These are phyloP conservation scores for Tipula helvola DNA, from an alignment of 2,888 invertebrate species.

Conservation along the genomic window DNA sequence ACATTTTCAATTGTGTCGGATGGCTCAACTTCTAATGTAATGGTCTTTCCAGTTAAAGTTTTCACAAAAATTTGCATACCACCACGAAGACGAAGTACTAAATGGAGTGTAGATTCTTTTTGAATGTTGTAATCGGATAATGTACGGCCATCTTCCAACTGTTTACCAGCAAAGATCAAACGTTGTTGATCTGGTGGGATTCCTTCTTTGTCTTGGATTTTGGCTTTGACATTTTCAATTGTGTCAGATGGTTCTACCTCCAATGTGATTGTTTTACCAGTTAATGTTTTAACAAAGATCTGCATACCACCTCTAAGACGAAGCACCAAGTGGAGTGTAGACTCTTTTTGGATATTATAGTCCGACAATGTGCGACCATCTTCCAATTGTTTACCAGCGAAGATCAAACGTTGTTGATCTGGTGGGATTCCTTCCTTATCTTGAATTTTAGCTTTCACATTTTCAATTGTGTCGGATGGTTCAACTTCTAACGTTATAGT, in stretches of 20 bases:
- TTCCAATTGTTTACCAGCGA: constrained; percentile 91
- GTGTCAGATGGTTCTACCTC: constrained; percentile 88
- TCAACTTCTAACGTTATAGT: constrained; percentile 91
- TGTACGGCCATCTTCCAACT: constrained; percentile 87
- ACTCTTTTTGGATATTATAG: constrained; percentile 92
- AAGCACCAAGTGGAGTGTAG: constrained; percentile 77
- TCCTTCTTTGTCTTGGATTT: constrained; percentile 85
- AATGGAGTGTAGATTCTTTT: constrained; percentile 88
- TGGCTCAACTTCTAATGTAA: constrained; percentile 83
- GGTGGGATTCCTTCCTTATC: constrained; percentile 81
- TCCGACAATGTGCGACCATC: constrained; percentile 88
- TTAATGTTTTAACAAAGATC: constrained; percentile 92
- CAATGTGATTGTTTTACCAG: constrained; percentile 85
- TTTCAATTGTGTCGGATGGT: constrained; percentile 86
- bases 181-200: constrained; percentile 86
- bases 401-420: constrained; percentile 81
- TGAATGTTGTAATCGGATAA: constrained; percentile 89
- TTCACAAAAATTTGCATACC: constrained; percentile 97
- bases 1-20: constrained; percentile 93
- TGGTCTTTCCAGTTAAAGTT: constrained; percentile 87
- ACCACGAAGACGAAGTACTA: constrained; percentile 88
- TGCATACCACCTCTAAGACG: constrained; percentile 95
- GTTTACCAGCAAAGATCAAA: constrained; percentile 87
- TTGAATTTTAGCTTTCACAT: constrained; percentile 89
- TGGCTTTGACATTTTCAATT: constrained; percentile 90